These are phyloP conservation scores for Balanococcus diminutus DNA, from an alignment of 2,888 invertebrate genomes.

Conservation along the genomic window DNA sequence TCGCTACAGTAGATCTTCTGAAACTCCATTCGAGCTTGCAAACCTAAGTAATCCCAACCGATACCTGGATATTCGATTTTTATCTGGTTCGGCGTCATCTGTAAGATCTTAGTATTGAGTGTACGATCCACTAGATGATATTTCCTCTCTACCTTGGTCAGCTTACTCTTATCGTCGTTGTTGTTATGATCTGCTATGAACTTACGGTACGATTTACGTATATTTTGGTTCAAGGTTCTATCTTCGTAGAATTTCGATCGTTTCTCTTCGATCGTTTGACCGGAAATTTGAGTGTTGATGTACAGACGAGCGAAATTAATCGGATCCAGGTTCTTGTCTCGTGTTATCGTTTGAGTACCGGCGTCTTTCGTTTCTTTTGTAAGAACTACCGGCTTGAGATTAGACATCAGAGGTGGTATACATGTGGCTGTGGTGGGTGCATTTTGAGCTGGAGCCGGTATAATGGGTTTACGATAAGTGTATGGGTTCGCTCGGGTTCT, in stretches of 20 bases:
- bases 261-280: neutral
- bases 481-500: neutral
- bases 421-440: neutral
- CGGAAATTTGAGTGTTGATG: neutral
- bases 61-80: neutral
- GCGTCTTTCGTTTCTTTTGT: neutral
- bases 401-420: neutral
- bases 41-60: slow-evolving; percentile 4
- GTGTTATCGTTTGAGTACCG: neutral
- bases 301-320: neutral
- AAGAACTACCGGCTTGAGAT: neutral
- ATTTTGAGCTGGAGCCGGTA: neutral
- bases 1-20: neutral
- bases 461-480: neutral
- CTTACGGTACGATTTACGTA: neutral
- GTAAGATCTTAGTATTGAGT: neutral
- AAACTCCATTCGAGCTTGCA: slow-evolving; percentile 19
- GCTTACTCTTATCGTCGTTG: neutral
- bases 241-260: neutral
- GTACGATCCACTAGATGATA: neutral
- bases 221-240: neutral
- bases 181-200: neutral
- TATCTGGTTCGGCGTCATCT: neutral
- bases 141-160: neutral
- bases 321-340: slow-evolving; percentile 25